Percentiles rank a stretch among this genome's conserved stretches.
These are phyloP conservation scores for Thripadectes ignobilis DNA, from an alignment of 2,797 vertebrate species.

Conservation along the genomic window DNA sequence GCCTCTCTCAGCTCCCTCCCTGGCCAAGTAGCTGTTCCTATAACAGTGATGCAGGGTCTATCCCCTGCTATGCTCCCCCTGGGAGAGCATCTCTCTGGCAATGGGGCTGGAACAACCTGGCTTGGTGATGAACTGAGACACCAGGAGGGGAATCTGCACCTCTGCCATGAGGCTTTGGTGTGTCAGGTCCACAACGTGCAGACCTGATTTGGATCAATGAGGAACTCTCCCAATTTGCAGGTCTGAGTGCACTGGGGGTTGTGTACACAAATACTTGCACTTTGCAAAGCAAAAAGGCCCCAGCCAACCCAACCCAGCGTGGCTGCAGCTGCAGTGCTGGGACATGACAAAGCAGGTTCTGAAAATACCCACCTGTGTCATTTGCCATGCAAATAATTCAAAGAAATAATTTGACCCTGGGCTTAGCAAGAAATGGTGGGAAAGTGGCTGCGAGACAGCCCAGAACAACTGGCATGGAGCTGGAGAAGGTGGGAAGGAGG, in stretches of 20 bases:
- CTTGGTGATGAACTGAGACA: neutral
- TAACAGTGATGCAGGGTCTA: neutral
- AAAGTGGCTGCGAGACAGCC: neutral
- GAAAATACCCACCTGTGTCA: neutral
- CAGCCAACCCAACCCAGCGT: neutral
- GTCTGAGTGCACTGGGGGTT: neutral
- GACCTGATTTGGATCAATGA: rapidly evolving
- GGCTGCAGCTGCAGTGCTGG: neutral
- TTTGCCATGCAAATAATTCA: neutral
- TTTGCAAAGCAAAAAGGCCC: neutral
- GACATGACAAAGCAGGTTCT: neutral
- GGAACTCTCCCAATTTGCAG: neutral
- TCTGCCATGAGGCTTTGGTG: neutral
- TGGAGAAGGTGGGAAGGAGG: neutral
- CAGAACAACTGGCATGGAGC: neutral
- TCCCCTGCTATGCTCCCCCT: neutral
- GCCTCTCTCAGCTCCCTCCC: neutral
- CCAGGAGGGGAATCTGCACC: neutral
- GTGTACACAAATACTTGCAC: neutral
- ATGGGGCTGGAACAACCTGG: neutral
- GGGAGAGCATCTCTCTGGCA: neutral
- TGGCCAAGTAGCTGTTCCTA: neutral
- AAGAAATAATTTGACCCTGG: neutral
- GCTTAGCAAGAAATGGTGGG: neutral
- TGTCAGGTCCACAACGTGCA: rapidly evolving